These are phyloP conservation scores for Euura lappo DNA, from an alignment of 1,140 invertebrate species.

Conservation along the genomic window DNA sequence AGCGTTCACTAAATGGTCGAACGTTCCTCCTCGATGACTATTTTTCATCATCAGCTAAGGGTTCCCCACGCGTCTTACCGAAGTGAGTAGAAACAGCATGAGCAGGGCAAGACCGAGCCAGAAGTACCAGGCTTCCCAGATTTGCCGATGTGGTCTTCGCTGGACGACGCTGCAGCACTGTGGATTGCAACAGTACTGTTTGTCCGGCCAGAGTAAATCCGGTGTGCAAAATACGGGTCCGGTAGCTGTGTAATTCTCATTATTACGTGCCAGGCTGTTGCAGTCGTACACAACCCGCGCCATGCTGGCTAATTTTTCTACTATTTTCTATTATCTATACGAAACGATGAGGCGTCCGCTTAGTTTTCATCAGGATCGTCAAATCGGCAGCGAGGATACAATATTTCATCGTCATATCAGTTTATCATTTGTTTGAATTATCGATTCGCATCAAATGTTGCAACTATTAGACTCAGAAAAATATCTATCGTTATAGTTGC, in stretches of 20 bases:
- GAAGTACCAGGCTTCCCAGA: constrained; percentile 54
- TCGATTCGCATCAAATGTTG: too few species aligned
- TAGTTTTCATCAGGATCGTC: neutral
- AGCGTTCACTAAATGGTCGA: too few species aligned
- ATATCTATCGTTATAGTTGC: too few species aligned
- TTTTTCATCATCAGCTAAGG: neutral
- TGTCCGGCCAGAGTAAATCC: constrained; percentile 22
- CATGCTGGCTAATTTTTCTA: neutral
- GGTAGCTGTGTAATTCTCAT: constrained; percentile 16
- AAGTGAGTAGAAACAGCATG: constrained; percentile 43
- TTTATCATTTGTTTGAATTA: too few species aligned
- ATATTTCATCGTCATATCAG: too few species aligned
- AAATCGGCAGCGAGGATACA: too few species aligned
- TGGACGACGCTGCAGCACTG: constrained; percentile 47
- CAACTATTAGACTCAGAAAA: too few species aligned
- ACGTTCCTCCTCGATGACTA: too few species aligned
- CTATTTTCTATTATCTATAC: neutral
- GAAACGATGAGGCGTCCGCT: neutral
- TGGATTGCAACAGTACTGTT: constrained; percentile 45
- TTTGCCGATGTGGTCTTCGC: constrained; percentile 42
- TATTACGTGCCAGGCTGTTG: constrained; percentile 21
- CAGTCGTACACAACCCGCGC: constrained; percentile 35
- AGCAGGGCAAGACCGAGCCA: constrained; percentile 49
- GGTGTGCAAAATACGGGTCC: constrained; percentile 35
- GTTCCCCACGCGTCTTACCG: constrained; percentile 30